These are phyloP conservation scores for Dryococelus australis DNA, from an alignment of 2,888 invertebrate genomes.

Conservation along the genomic window DNA sequence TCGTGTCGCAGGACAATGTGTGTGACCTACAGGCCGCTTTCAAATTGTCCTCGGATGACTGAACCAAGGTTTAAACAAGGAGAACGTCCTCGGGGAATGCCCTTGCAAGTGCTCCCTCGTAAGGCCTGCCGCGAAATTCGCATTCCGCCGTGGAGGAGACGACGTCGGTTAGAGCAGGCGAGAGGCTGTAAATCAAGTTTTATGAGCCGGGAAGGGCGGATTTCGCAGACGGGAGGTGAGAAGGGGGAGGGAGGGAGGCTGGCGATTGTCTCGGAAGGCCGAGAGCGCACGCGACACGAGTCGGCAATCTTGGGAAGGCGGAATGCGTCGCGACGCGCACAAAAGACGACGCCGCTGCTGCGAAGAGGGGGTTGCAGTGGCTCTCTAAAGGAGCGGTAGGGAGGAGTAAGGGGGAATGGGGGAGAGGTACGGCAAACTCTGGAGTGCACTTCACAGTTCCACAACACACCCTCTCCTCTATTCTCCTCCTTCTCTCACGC, in stretches of 20 bases:
- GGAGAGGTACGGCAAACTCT: constrained; percentile 1
- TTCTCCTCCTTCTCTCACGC: background rate
- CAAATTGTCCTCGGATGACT: background rate
- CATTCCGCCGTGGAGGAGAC: background rate
- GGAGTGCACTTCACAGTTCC: constrained; percentile 20
- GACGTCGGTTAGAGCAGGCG: background rate
- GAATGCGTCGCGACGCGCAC: background rate
- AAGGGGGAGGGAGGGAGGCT: too few relatives aligned
- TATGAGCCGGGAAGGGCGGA: background rate
- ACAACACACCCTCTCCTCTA: background rate
- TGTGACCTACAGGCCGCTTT: background rate
- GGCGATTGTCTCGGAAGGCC: too few relatives aligned
- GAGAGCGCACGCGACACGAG: background rate
- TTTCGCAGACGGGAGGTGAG: background rate
- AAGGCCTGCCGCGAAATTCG: background rate
- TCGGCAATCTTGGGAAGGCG: background rate
- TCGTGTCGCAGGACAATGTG: background rate
- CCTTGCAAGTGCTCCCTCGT: background rate
- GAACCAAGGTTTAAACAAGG: background rate
- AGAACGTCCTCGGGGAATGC: background rate
- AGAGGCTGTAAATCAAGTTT: background rate
- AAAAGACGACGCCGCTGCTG: background rate
- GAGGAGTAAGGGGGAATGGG: background rate
- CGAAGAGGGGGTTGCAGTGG: background rate
- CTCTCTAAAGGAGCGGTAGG: too few relatives aligned